Base-by-base conservation (phyloP, 1,140 invertebrate genomes). In the Formica exsecta region DNA sequence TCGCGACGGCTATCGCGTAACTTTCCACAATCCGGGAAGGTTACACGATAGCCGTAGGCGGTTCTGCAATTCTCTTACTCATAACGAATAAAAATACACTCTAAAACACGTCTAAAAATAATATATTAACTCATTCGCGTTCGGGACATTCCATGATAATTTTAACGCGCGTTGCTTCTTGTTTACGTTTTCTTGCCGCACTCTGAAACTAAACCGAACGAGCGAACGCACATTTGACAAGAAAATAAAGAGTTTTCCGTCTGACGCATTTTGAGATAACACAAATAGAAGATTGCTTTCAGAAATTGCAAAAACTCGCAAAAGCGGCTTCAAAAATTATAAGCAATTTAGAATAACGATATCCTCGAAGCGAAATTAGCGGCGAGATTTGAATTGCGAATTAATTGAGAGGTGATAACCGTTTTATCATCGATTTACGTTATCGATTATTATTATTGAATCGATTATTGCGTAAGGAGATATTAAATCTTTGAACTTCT, bases 1-100 rank as follows among this genome's bases (percentile, higher is more conserved):
- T 62, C 57, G 66, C 75, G 25, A 87, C 90, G 88, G 41, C 91
- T 92, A 87, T 92, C 74, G 88, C 91, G 89, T 68, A 85, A 91
- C 73, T 91, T 85, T 89, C 61, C 7, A 70, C 25, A 36, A 25
- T 57, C 3, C 0, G 0, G 22, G 16, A 87, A 68, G 90, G 64
- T 90, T 68, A 13, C 89, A 88, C 76, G 87, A 90, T 91, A 91
- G 87, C 87, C 85, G 90, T 90, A 86, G 62, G 61, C 71, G 76
- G 13, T 59, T 85, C 64, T 22, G 7, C 76, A 73, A 44, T 9
- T 41, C 11, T 57, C 38, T 64, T 61, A 68, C 8, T 36, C 32
- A 38, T n/a, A 41, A 57, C 16, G 38, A 83, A 48, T 73, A 81
- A 64, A 74, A 84, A 13, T 65, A 62, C 48, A 22, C 25, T 38